These are phyloP conservation scores for Drosophila tanythrix DNA, from an alignment of 2,888 invertebrate species.

Conservation along the genomic window DNA sequence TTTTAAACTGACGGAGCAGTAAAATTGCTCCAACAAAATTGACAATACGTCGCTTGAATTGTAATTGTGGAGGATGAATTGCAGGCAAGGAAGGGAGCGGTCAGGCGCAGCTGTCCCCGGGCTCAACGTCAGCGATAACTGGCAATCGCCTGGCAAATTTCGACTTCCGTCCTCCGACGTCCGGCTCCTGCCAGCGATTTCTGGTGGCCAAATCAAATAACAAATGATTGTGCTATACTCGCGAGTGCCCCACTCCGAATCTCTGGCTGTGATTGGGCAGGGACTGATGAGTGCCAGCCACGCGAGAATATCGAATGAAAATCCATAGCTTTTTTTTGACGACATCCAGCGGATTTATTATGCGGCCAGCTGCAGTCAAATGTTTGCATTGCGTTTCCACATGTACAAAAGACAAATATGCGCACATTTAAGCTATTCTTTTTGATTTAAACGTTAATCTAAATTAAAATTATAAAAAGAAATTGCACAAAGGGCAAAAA, in stretches of 20 bases:
- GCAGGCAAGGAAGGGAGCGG: not conserved
- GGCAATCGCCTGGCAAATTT: conserved; percentile 59
- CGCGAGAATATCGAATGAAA: conserved; percentile 64
- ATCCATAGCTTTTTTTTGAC: conserved; percentile 20
- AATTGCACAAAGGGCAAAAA: conserved; percentile 8
- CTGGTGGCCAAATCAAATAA: conserved; percentile 70
- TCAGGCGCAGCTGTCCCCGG: conserved; percentile 26
- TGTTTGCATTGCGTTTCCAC: conserved; percentile 44
- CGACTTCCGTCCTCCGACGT: conserved; percentile 46
- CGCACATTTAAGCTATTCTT: conserved; percentile 7
- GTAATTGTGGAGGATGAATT: conserved; percentile 11
- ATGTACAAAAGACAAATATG: conserved; percentile 3
- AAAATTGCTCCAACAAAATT: conserved; percentile 55
- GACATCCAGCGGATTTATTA: conserved; percentile 48
- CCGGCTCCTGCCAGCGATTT: conserved; percentile 20
- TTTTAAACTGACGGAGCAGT: conserved; percentile 36
- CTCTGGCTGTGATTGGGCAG: conserved; percentile 52
- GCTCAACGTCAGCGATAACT: conserved; percentile 55
- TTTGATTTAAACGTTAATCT: conserved; percentile 5
- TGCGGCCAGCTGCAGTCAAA: conserved; percentile 33
- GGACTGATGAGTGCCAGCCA: conserved; percentile 59
- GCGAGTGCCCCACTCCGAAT: conserved; percentile 16
- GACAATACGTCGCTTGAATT: conserved; percentile 42
- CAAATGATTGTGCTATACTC: conserved; percentile 64
- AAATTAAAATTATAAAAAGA: conserved; percentile 28